phyloP scores from a whole-genome alignment of 2,113 vertebrate species.

The Polypterus bichir region DNA sequence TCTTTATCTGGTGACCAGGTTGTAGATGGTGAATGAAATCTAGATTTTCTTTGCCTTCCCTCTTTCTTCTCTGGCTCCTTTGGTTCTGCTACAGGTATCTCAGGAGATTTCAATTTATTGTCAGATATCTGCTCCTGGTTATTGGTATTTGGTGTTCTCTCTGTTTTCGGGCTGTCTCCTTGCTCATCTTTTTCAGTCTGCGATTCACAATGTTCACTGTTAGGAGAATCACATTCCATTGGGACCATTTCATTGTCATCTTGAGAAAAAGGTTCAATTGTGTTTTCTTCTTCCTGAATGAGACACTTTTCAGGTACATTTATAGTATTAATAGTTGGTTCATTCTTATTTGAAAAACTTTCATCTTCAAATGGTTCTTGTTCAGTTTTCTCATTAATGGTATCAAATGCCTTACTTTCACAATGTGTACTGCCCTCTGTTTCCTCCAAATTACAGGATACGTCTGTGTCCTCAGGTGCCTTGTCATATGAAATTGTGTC shows the following conservation, averaged over 20 bases:
- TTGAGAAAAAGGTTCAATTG: constrained; percentile 34
- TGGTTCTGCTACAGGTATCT: constrained; percentile 18
- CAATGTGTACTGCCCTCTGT: too few species aligned
- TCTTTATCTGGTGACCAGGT: constrained; percentile 83
- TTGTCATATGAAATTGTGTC: constrained; percentile 72
- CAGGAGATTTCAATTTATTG: neutral
- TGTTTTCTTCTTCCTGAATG: constrained; percentile 12
- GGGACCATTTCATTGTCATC: constrained; percentile 70
- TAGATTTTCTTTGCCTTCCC: constrained; percentile 53
- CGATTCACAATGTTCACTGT: constrained; percentile 54
- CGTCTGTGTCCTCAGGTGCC: too few species aligned
- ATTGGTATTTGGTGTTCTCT: constrained; percentile 11
- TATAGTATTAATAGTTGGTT: too few species aligned
- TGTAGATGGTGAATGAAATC: constrained; percentile 85
- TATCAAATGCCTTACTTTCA: too few species aligned
- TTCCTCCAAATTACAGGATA: too few species aligned
- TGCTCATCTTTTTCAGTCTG: constrained; percentile 28
- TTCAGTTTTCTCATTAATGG: too few species aligned
- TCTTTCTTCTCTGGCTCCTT: constrained; percentile 37
- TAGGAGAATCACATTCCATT: constrained; percentile 82
- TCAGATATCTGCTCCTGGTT: constrained; percentile 3
- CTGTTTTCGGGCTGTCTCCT: constrained; percentile 9
- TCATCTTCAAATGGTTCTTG: too few species aligned
- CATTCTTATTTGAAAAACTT: too few species aligned
- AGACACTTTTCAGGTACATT: too few species aligned